Base-by-base conservation (phyloP, 2,888 invertebrate species). In the Thera britannica region DNA sequence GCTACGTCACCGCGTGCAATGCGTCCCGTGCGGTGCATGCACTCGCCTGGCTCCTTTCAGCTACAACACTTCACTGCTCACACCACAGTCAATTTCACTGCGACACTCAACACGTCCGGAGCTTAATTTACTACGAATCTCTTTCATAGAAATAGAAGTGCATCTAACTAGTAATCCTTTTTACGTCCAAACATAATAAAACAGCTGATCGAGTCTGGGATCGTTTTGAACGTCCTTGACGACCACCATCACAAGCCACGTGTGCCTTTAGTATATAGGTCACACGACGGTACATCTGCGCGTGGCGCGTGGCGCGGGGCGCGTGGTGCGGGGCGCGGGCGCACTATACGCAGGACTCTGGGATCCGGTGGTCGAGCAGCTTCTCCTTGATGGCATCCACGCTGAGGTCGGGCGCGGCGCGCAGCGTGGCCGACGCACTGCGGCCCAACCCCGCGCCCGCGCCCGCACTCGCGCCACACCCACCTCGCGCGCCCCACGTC, bases 321-420 rank as follows among this genome's bases (percentile, higher is more conserved):
- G 7, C 7, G 11, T 0, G 23, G 2, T 0, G 44, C 41, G 12
- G 3, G 12, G 11, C 6, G 5, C 46, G 38, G 2, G 38, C 57
- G 23, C 54, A 49, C 96, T 96, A 97, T 82, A 97, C 97, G 93
- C 97, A 97, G 86, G 97, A 97, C 91, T 97, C 97, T 56, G 97
- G 97, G 85, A 97, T 96, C 85, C 97, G 96, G 87, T 97, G 97
- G 82, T 97, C 97, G 95, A 97, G 97, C 72, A 97, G 95, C 84
- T 97, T 96, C 90, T 97, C 97, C 89, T 97, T 97, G 90, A 97
- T 97, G 82, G 97, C 97, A 88, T 97, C 96, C 66, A 97, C 97
- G 91, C 97, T 97, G 82, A 97, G 95, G 80, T 90, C 90, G 58
- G 88, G 83, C 58, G 90, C 84, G 71, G 87, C 83, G 79, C 91